Percentiles rank a stretch among this genome's conserved stretches.
Evolutionary conservation across 2,888 invertebrate species (phyloP).

Genomic region (Chalcosyrphus nemorum): DNA sequence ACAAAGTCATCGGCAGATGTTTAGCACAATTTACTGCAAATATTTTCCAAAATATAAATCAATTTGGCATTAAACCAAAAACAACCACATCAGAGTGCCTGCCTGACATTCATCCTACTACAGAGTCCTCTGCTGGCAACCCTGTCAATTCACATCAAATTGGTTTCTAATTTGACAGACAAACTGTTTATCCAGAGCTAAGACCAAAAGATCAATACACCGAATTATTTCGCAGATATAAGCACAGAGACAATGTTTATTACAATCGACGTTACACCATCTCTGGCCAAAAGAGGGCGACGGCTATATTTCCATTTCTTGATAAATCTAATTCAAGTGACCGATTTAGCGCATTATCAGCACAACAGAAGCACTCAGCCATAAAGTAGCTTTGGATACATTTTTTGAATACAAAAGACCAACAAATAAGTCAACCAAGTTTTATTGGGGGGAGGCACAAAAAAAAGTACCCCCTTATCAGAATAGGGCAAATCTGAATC

Average conservation of each 20-base stretch:
- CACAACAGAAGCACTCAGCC: conserved; percentile 11
- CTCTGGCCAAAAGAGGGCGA: neutral
- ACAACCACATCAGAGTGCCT: neutral
- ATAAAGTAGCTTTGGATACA: conserved; percentile 10
- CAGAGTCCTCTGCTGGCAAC: neutral
- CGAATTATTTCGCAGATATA: neutral
- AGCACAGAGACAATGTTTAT: neutral
- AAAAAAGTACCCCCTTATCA: neutral
- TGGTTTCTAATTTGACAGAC: conserved; percentile 1
- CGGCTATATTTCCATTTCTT: neutral
- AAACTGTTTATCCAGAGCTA: neutral
- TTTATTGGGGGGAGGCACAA: neutral
- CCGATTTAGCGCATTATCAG: conserved; percentile 16
- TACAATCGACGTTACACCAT: too few relatives aligned
- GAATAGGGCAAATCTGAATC: neutral
- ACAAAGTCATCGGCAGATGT: neutral
- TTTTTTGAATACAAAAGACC: conserved; percentile 12
- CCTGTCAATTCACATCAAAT: neutral
- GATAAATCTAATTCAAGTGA: conserved; percentile 17
- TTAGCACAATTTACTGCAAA: neutral
- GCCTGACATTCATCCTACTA: neutral
- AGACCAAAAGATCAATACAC: neutral
- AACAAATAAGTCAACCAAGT: conserved; percentile 1
- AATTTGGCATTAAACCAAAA: neutral
- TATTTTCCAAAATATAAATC: neutral